Base-by-base conservation (phyloP, 2,888 invertebrate species). In the Venusia cambrica region DNA sequence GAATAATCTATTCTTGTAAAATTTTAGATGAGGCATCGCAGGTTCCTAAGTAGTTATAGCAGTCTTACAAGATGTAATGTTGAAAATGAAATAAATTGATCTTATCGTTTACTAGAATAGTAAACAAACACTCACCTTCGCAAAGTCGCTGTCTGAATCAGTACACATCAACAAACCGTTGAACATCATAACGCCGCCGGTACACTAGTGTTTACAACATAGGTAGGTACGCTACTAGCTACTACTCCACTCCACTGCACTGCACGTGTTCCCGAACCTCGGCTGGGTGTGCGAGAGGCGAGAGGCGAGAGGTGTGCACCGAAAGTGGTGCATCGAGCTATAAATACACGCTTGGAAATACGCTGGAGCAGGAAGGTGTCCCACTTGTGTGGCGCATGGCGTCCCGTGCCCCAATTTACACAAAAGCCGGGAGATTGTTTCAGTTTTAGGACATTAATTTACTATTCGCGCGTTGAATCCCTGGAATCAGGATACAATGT, bases 131-230 rank as follows among this genome's bases (percentile, higher is more conserved):
- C 77, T 71, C 51, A 84, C 85, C 67, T 79, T 85, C 17, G 72
- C 64, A 45, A 70, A 69, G 54, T 81, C 84, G 51, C 83, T 83
- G 29, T 85, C 85, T 5, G 84, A 84, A 47, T 85, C 85, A 4
- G 67, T 76, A 36, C 68, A 76, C 69, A 75, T 72, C 34, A 78
- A 21, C 3, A 83, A 51, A 1, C 85, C 84, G 47, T 84, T 84
- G 48, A 85, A 84, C 84, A 85, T 84, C 84, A 85, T 84, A 15
- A 29, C 56, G n/a, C n/a, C n/a, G n/a, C n/a, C n/a, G n/a, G n/a
- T n/a, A n/a, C n/a, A n/a, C n/a, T n/a, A n/a, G 43, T 34, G 30
- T 47, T 20, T 17, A 20, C 28, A 29, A 30, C 48, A 5, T 11
- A 25, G 32, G 39, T 17, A 31, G 18, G 9, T 40, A 29, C 27